Percentiles rank a stretch among this genome's conserved stretches.
Conservation (phyloP, 1,140 invertebrate species). For the Drosophila mauritiana region DNA sequence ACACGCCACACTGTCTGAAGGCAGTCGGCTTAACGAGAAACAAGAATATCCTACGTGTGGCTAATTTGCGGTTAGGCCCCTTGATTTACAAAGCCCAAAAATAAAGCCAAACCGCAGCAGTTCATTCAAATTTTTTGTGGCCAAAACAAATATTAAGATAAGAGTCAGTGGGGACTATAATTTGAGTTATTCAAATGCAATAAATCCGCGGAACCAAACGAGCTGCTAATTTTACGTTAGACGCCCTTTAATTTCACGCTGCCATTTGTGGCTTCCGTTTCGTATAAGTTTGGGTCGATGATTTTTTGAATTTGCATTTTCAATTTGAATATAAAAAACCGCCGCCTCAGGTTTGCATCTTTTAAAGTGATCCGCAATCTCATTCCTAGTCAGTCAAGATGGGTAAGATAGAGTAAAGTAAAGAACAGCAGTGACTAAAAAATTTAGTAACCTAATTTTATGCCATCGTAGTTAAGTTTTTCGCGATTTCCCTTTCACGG, state of each 20-base stretch:
- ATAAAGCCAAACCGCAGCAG: conserved; percentile 11
- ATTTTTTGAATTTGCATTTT: conserved; percentile 24
- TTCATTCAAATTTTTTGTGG: conserved; percentile 73
- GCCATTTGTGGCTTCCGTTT: conserved; percentile 79
- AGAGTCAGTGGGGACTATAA: neutral
- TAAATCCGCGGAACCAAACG: conserved; percentile 47
- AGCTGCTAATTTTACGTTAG: conserved; percentile 69
- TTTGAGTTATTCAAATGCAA: conserved; percentile 70
- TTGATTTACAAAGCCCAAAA: conserved; percentile 77
- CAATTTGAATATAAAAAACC: conserved; percentile 16
- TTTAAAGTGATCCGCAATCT: conserved; percentile 22
- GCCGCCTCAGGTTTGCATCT: conserved; percentile 9
- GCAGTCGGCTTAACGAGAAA: conserved; percentile 69
- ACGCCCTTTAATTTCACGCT: conserved; percentile 73
- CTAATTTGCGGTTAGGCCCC: conserved; percentile 75
- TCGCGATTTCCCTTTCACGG: no score
- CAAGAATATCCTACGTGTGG: conserved; percentile 59
- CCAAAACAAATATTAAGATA: conserved; percentile 74
- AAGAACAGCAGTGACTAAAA: no score
- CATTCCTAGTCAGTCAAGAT: conserved; percentile 5
- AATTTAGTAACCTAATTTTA: no score
- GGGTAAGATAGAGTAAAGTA: no score
- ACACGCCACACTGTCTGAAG: conserved; percentile 66
- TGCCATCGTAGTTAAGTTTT: no score
- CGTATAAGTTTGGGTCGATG: conserved; percentile 34